phyloP scores from a whole-genome alignment of 2,888 invertebrate genomes.

The Dysmachus trigonus region DNA sequence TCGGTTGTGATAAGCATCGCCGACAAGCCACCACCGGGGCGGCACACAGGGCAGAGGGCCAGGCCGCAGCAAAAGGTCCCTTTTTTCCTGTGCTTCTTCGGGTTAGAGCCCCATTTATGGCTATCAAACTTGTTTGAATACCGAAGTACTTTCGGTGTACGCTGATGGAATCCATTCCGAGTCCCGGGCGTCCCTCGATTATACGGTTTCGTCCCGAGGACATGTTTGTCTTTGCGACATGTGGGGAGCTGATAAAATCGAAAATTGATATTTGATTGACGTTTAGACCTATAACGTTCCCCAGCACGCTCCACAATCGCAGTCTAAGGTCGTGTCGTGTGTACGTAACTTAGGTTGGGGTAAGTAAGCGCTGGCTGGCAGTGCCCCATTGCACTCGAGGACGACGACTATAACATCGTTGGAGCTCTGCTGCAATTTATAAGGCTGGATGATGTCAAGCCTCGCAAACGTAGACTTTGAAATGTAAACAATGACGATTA shows the following conservation, averaged over 20 bases:
- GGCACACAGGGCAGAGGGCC: neutral
- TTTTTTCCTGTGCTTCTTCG: constrained; percentile 10
- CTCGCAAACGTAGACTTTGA: constrained; percentile 5
- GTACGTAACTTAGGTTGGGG: neutral
- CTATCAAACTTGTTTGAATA: constrained; percentile 36
- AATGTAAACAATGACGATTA: constrained; percentile 33
- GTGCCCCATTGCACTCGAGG: neutral
- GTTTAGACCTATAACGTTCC: neutral
- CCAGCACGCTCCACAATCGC: neutral
- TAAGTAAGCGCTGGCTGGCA: neutral
- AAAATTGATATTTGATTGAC: constrained; percentile 42
- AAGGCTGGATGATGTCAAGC: neutral
- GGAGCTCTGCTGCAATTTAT: neutral
- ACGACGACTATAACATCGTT: neutral
- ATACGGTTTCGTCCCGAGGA: constrained; percentile 4
- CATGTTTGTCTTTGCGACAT: constrained; percentile 37
- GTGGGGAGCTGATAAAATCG: constrained; percentile 38
- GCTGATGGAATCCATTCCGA: neutral
- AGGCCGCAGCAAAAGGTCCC: neutral
- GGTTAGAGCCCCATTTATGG: neutral
- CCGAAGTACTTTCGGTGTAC: neutral
- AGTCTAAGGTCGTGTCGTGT: neutral
- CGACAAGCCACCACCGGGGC: neutral
- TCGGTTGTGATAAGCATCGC: neutral
- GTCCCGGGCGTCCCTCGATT: neutral